Percentiles rank a stretch among this genome's conserved stretches.
These are phyloP conservation scores for Pristionchus entomophagus DNA, from an alignment of 2,888 invertebrate genomes.

Conservation along the genomic window DNA sequence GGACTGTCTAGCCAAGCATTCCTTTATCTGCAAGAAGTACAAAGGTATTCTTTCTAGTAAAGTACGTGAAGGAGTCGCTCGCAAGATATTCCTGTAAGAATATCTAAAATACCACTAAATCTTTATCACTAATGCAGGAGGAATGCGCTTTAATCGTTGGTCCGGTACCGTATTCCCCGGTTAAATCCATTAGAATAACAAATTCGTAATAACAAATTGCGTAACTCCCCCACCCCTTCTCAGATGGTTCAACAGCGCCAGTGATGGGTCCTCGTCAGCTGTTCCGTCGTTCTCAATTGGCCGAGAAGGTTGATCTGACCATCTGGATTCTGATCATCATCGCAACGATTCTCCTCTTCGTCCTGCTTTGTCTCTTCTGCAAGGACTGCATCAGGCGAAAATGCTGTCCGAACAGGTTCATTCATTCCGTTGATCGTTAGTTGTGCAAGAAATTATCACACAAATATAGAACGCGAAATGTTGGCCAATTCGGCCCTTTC, in stretches of 20 bases:
- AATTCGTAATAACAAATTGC: too few relatives aligned
- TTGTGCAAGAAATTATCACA: too few relatives aligned
- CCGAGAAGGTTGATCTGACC: slow-evolving; percentile 48
- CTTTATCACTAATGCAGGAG: too few relatives aligned
- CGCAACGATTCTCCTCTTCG: slow-evolving; percentile 48
- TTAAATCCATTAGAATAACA: too few relatives aligned
- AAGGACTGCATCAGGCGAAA: slow-evolving; percentile 41
- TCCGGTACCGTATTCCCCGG: too few relatives aligned
- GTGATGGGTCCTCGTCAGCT: slow-evolving; percentile 45
- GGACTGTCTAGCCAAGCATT: slow-evolving; percentile 47
- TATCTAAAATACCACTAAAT: too few relatives aligned
- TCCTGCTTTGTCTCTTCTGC: slow-evolving; percentile 52
- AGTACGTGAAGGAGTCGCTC: too few relatives aligned
- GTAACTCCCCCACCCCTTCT: background rate
- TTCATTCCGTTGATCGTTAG: too few relatives aligned
- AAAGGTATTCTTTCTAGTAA: slow-evolving; percentile 49
- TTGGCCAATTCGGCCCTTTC: too few relatives aligned
- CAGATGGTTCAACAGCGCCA: slow-evolving; percentile 50
- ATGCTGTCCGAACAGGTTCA: slow-evolving; percentile 20
- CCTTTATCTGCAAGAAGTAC: slow-evolving; percentile 52
- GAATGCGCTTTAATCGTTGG: too few relatives aligned
- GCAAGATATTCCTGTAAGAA: too few relatives aligned
- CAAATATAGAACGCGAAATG: too few relatives aligned
- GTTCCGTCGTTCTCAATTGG: slow-evolving; percentile 44
- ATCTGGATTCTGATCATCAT: slow-evolving; percentile 51